Evolutionary conservation across 2,888 invertebrate species (phyloP).

Genomic region (Steinernema carpocapsae): DNA sequence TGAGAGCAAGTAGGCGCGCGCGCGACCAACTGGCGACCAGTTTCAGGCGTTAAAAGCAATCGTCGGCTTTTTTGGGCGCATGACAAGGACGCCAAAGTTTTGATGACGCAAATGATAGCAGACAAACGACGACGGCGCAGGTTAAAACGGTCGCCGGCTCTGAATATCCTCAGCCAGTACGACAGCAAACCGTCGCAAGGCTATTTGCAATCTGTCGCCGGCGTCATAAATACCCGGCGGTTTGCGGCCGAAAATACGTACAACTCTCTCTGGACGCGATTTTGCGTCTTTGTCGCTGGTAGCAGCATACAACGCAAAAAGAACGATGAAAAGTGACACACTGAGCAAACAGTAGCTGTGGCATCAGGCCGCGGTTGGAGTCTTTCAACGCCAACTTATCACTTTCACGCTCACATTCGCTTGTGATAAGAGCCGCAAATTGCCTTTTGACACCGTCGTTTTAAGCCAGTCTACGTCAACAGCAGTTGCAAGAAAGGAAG

Average conservation of each 20-base stretch:
- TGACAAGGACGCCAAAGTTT: slow-evolving; percentile 10
- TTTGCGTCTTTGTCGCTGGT: background rate
- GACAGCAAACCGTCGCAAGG: background rate
- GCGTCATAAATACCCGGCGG: slow-evolving; percentile 6
- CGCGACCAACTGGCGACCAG: background rate
- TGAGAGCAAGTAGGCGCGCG: background rate
- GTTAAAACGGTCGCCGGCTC: slow-evolving; percentile 24
- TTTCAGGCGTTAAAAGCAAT: background rate
- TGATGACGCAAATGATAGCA: slow-evolving; percentile 29
- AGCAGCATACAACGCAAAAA: no score
- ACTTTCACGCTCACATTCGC: slow-evolving; percentile 11
- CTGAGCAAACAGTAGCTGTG: background rate
- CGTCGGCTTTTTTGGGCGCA: slow-evolving; percentile 20
- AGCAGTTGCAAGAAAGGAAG: background rate
- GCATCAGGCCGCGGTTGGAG: background rate
- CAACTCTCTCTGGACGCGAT: background rate
- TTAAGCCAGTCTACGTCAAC: slow-evolving; percentile 2
- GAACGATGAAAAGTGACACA: no score
- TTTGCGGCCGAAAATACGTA: slow-evolving; percentile 19
- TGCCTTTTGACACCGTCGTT: slow-evolving; percentile 10
- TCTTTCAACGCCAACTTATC: slow-evolving; percentile 29
- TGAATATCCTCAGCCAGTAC: background rate
- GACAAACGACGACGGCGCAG: background rate
- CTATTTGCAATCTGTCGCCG: slow-evolving; percentile 24
- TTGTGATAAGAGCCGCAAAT: slow-evolving; percentile 12